phyloP scores from a whole-genome alignment of 2,797 vertebrate genomes.

The Acanthurus leucopareius region DNA sequence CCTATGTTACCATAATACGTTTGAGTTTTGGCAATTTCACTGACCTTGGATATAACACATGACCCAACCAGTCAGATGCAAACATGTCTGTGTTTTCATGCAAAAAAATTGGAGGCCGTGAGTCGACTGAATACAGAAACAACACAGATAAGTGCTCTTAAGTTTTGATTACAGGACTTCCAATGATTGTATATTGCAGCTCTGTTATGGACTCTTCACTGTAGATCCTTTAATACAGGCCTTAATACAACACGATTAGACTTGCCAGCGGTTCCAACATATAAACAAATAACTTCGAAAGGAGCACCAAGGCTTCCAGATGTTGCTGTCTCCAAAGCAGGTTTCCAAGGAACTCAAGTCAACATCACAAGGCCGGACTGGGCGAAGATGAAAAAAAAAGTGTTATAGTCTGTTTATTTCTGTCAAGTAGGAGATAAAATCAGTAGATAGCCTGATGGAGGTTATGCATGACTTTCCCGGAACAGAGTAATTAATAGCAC shows the following conservation, averaged over 20 bases:
- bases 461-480: slow-evolving; percentile 56
- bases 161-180: slow-evolving; percentile 47
- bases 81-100: slow-evolving; percentile 49
- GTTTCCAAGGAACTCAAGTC: slow-evolving; percentile 66
- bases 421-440: slow-evolving; percentile 77
- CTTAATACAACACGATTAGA: slow-evolving; percentile 72
- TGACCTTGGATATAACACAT: slow-evolving; percentile 54
- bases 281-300: slow-evolving; percentile 68
- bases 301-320: slow-evolving; percentile 64
- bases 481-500: slow-evolving; percentile 45
- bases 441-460: slow-evolving; percentile 60
- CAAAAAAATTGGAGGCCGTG: slow-evolving; percentile 33
- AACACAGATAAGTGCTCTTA: slow-evolving; percentile 34
- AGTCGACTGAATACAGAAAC: not conserved
- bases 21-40: slow-evolving; percentile 55
- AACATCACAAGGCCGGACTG: slow-evolving; percentile 55
- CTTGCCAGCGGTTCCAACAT: slow-evolving; percentile 61
- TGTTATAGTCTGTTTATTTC: slow-evolving; percentile 64
- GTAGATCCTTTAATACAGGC: slow-evolving; percentile 59
- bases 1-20: slow-evolving; percentile 57
- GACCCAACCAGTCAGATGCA: slow-evolving; percentile 46
- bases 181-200: slow-evolving; percentile 31
- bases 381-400: slow-evolving; percentile 28
- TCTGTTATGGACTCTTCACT: slow-evolving; percentile 37
- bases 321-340: slow-evolving; percentile 60